Base-by-base conservation (phyloP, 2,888 invertebrate genomes). In the Nemotelus nigrinus region DNA sequence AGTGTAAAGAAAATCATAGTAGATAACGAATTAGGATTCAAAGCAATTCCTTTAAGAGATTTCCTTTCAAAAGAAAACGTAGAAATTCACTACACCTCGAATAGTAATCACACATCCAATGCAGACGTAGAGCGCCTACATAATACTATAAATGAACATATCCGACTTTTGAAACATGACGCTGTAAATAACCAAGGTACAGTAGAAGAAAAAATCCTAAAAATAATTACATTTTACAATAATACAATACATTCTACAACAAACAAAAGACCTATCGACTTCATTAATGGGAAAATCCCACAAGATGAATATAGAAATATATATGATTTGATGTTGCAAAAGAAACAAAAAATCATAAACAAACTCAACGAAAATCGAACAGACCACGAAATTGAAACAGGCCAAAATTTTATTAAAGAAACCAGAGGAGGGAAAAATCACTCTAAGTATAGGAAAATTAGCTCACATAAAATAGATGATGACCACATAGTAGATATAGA, bases 161-260 rank as follows among this genome's bases (percentile, higher is more conserved):
- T 65, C 5, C 65, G 65, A 2, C 65, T 65, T 10, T 2, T 65
- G 10, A 65, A 65, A 65, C 65, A 65, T 65, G 47, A 65, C 2
- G 41, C 43, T 44, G 43, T 65, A 65, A 65, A 65, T 3, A 65
- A 65, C 43, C 65, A 65, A 43, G 41, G 39, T 5, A 41, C 65
- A 65, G 65, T 65, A 65, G 65, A 65, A 3, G 65, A 65, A 2
- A 65, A 65, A 3, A 65, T 65, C 1, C 65, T 65, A 2, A 25
- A 43, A 3, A 65, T 65, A 2, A 65, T 70, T 10, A 48, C 10
- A n/a, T 70, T 70, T 53, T 70, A 53, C 53, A 50, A 70, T 25
- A 70, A 70, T 48, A 70, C 70, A 8, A 67, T 74, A 7, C 74
- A 78, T 48, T 67, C 60, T 25, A 63, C 78, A n/a, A 78, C 77